Evolutionary conservation across 2,888 invertebrate species (phyloP), one percentile per base, ranked within the genome.

Genomic region (Protula sp.): DNA sequence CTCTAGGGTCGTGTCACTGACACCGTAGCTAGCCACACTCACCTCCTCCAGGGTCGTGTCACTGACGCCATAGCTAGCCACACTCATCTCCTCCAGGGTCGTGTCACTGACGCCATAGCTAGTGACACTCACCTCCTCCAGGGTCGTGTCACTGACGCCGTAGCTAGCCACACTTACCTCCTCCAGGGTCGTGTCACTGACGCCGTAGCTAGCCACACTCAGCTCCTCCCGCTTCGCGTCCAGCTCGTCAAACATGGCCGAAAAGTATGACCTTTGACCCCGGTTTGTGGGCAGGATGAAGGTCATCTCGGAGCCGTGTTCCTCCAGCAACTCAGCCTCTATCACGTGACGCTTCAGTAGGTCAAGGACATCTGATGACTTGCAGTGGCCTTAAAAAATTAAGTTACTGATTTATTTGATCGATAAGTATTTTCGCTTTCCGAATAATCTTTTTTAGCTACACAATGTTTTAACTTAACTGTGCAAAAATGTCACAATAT

Each of bases 101-200:
- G n/a, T n/a, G n/a, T n/a, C n/a, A n/a, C n/a, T n/a, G n/a, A n/a
- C n/a, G n/a, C n/a, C n/a, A n/a, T n/a, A n/a, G n/a, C n/a, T n/a
- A n/a, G n/a, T n/a, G n/a, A n/a, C n/a, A n/a, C n/a, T n/a, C n/a
- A n/a, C n/a, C n/a, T n/a, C n/a, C n/a, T n/a, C n/a, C n/a, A n/a
- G n/a, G n/a, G n/a, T n/a, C n/a, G n/a, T n/a, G n/a, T n/a, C n/a
- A n/a, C n/a, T n/a, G n/a, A n/a, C n/a, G n/a, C n/a, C n/a, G n/a
- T n/a, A n/a, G n/a, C n/a, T n/a, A 38, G 9, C 38, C 9, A 19
- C 38, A 38, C 38, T 47, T 65, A 85, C 85, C 79, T 86, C 85
- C 74, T 86, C 86, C n/a, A 86, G 73, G 28, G 84, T 83, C 0
- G 86, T 85, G 69, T 86, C 85, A 19, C 85, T 85, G 19, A 86